These are phyloP conservation scores for Tyrophagus putrescentiae DNA, from an alignment of 1,140 invertebrate species.

Conservation along the genomic window DNA sequence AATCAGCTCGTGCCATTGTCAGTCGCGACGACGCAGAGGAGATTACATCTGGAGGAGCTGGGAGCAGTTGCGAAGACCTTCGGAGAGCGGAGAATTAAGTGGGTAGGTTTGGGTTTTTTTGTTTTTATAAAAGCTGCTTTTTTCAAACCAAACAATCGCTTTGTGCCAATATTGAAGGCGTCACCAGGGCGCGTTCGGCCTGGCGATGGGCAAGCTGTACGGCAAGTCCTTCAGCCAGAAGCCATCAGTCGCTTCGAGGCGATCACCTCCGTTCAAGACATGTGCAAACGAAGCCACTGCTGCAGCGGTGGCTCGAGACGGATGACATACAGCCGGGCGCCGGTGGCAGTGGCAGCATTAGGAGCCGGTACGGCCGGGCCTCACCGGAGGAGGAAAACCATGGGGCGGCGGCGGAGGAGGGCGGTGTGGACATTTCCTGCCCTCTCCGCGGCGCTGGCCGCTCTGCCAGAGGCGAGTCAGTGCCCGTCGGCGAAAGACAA, in stretches of 20 bases:
- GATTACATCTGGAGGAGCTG: constrained; percentile 82
- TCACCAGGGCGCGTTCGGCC: constrained; percentile 96
- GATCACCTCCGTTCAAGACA: constrained; percentile 96
- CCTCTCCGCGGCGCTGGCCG: constrained; percentile 41
- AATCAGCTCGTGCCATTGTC: constrained; percentile 9
- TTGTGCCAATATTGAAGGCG: constrained; percentile 47
- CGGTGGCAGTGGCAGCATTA: background rate
- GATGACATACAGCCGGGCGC: constrained; percentile 67
- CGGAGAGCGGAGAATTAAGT: constrained; percentile 84
- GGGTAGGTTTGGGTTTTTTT: constrained; percentile 37
- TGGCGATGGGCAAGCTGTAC: constrained; percentile 95
- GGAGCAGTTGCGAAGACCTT: constrained; percentile 94
- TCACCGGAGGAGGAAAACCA: background rate
- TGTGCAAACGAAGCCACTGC: constrained; percentile 93
- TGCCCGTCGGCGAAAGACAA: constrained; percentile 82
- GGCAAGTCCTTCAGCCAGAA: constrained; percentile 98
- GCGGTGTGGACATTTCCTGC: background rate
- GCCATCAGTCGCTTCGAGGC: constrained; percentile 94
- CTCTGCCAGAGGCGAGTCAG: constrained; percentile 51
- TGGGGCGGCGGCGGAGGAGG: constrained; percentile 1
- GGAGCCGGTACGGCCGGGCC: background rate
- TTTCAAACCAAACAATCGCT: too few relatives aligned
- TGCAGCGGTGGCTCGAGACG: constrained; percentile 95
- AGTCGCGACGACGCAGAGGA: constrained; percentile 52
- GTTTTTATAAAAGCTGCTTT: constrained; percentile 5